Conservation (phyloP, 2,113 vertebrate species). For the Tonatia bakeri region DNA sequence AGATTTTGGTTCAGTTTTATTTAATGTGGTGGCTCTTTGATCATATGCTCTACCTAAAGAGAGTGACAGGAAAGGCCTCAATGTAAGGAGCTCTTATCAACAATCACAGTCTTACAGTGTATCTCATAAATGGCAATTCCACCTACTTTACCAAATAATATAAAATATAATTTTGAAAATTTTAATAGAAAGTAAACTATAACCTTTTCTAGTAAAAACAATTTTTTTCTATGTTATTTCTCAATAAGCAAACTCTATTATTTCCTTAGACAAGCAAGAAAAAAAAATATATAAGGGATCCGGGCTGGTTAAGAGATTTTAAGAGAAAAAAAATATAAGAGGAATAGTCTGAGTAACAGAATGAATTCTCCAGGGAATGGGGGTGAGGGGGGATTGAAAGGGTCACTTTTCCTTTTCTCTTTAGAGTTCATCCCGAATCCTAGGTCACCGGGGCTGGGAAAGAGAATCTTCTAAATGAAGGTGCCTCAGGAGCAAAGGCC, state of each 20-base stretch:
- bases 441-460: accelerated
- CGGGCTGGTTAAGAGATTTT: not conserved
- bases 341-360: not conserved
- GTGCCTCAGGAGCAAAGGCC: not conserved
- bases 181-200: not conserved
- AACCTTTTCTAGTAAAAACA: not conserved
- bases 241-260: not conserved
- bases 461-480: not conserved
- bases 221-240: not conserved
- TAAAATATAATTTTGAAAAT: not conserved
- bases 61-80: not conserved
- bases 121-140: not conserved
- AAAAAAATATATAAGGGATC: not conserved
- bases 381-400: not conserved
- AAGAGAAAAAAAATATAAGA: not conserved
- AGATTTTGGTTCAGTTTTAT: not conserved
- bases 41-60: not conserved
- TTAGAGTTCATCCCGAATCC: not conserved
- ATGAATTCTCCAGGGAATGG: not conserved
- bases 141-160: not conserved
- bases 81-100: not conserved
- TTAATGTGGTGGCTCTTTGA: not conserved
- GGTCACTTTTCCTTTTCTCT: not conserved
- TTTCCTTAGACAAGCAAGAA: not conserved
- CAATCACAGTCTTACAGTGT: not conserved